Evolutionary conservation across 2,888 invertebrate species (phyloP).

Genomic region (Allacma fusca): DNA sequence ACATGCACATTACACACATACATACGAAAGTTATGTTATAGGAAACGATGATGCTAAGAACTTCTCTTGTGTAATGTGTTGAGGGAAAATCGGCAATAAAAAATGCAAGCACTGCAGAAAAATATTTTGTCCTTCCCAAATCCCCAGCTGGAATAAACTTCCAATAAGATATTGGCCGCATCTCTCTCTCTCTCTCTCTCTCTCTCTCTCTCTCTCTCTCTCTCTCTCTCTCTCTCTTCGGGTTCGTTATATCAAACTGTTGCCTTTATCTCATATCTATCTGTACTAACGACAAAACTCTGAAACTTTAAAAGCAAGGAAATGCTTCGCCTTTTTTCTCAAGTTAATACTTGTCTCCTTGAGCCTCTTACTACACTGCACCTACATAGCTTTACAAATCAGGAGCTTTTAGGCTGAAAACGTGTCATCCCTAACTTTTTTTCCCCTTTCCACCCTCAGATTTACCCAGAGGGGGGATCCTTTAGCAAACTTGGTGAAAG

Average conservation of each 20-base stretch:
- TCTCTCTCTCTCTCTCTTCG: no score
- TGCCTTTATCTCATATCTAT: not conserved
- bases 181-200: no score
- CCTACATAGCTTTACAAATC: not conserved
- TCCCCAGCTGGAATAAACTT: conserved; percentile 2
- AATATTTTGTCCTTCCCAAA: not conserved
- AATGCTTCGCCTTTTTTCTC: not conserved
- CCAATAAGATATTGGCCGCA: not conserved
- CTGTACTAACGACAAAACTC: not conserved
- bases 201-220: no score
- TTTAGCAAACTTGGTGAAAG: conserved; percentile 16
- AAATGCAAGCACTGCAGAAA: conserved; percentile 13
- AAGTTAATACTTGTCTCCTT: not conserved
- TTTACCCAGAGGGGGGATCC: not conserved
- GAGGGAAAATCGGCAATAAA: not conserved
- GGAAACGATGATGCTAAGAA: not conserved
- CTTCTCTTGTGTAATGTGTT: not conserved
- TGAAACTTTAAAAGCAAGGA: conserved; percentile 21
- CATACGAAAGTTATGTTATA: no score
- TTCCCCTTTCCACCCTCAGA: not conserved
- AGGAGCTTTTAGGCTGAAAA: conserved; percentile 4
- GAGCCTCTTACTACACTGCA: not conserved
- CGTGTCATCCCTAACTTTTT: conserved; percentile 4
- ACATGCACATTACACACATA: no score
- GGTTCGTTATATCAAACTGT: not conserved